Percentiles rank a stretch among this genome's conserved stretches.
Evolutionary conservation across 2,888 invertebrate species (phyloP).

Genomic region (Dermolepida albohirtum): DNA sequence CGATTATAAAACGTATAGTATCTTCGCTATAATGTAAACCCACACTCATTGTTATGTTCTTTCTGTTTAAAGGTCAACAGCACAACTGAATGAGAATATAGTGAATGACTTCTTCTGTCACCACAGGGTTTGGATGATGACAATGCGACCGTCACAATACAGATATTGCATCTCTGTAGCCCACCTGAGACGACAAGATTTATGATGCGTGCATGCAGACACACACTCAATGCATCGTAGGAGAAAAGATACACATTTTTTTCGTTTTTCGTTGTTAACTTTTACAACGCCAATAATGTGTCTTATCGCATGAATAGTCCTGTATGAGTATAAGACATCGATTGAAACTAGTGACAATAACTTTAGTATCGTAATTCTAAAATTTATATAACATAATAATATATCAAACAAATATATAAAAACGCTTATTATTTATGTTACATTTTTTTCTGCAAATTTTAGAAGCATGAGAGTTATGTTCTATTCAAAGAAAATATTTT

Average conservation of each 20-base stretch:
- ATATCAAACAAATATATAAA: too few species aligned
- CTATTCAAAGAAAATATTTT: too few species aligned
- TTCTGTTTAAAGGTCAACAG: conserved; percentile 41
- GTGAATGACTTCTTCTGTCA: conserved; percentile 51
- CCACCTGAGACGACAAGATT: conserved; percentile 54
- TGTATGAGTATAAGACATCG: not conserved
- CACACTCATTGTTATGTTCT: conserved; percentile 40
- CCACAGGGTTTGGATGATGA: conserved; percentile 47
- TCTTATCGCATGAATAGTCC: conserved; percentile 34
- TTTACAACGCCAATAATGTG: too few species aligned
- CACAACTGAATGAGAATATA: conserved; percentile 42
- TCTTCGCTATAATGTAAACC: conserved; percentile 38
- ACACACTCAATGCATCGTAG: conserved; percentile 22
- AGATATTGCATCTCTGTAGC: conserved; percentile 49
- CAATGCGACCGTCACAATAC: conserved; percentile 48
- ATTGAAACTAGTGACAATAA: too few species aligned
- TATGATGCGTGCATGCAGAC: conserved; percentile 47
- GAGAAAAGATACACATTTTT: not conserved
- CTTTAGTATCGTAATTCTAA: too few species aligned
- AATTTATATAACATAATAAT: too few species aligned
- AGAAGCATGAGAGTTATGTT: too few species aligned
- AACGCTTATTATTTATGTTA: too few species aligned
- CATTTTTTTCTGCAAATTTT: too few species aligned
- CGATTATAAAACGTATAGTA: not conserved
- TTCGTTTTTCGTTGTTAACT: too few species aligned